Conservation (phyloP, 2,113 vertebrate species). For the Callorhinus ursinus region DNA sequence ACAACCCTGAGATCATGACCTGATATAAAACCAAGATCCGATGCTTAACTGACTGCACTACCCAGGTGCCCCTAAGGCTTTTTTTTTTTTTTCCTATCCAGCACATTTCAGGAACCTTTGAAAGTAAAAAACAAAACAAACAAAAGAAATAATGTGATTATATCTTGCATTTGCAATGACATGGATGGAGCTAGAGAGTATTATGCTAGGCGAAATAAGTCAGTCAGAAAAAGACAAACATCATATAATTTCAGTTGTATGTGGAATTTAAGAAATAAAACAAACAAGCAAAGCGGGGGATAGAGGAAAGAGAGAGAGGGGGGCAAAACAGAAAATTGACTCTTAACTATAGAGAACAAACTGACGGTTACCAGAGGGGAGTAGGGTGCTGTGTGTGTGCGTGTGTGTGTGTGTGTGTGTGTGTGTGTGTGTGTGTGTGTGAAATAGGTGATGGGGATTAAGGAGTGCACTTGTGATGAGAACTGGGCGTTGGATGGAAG, state of each 20-base stretch:
- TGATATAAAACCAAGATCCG: too few species aligned
- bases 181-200: not conserved
- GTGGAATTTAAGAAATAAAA: not conserved
- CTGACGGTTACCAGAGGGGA: not conserved
- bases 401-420: too few species aligned
- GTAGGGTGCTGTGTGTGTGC: not conserved
- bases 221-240: not conserved
- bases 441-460: not conserved
- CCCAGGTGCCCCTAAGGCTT: not conserved
- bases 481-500: not conserved
- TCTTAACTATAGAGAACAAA: not conserved
- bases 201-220: not conserved
- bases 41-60: too few species aligned
- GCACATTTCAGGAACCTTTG: not conserved
- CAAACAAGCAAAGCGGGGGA: not conserved
- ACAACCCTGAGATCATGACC: too few species aligned
- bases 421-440: not conserved
- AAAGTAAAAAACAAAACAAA: not conserved
- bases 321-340: not conserved
- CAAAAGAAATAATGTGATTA: not conserved
- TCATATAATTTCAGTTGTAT: not conserved
- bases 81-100: not conserved
- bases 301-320: not conserved
- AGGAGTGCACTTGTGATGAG: not conserved
- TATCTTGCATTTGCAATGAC: not conserved